These are phyloP conservation scores for Macrostomum lignano DNA, from an alignment of 1,140 invertebrate species.

Conservation along the genomic window DNA sequence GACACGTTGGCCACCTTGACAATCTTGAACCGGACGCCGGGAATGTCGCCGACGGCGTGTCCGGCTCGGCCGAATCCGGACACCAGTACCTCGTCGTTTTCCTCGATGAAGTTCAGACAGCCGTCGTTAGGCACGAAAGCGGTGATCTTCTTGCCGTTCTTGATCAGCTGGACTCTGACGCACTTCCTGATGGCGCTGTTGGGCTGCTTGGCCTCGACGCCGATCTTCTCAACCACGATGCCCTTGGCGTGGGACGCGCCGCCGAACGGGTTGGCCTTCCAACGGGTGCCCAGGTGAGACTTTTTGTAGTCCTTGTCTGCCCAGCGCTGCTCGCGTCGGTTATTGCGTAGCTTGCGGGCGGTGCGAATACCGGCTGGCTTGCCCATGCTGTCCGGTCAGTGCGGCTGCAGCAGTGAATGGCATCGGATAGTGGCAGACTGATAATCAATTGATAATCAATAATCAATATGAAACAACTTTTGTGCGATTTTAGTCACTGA, in stretches of 20 bases:
- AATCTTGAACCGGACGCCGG: constrained; percentile 61
- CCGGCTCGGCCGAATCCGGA: constrained; percentile 97
- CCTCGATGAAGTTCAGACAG: constrained; percentile 96
- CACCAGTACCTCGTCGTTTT: constrained; percentile 97
- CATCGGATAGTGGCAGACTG: too few relatives aligned
- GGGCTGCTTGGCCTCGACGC: constrained; percentile 98
- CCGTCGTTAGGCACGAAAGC: constrained; percentile 96
- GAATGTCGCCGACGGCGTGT: constrained; percentile 99
- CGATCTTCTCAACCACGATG: constrained; percentile 90
- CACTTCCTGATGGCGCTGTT: constrained; percentile 98
- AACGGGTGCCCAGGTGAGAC: constrained; percentile 88
- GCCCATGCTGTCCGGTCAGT: too few relatives aligned
- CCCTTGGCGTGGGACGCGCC: constrained; percentile 98
- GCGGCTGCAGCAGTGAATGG: too few relatives aligned
- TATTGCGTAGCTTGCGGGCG: background rate
- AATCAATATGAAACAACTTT: too few relatives aligned
- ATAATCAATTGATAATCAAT: too few relatives aligned
- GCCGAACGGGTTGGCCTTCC: constrained; percentile 99
- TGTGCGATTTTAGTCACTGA: too few relatives aligned
- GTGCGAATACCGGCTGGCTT: constrained; percentile 6
- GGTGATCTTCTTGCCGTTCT: constrained; percentile 98
- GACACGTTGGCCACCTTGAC: constrained; percentile 98
- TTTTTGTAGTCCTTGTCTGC: constrained; percentile 51
- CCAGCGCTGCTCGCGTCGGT: constrained; percentile 3
- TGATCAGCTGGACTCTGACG: constrained; percentile 94